phyloP scores from a whole-genome alignment of 2,113 vertebrate genomes.

The Bambusicola thoracicus region DNA sequence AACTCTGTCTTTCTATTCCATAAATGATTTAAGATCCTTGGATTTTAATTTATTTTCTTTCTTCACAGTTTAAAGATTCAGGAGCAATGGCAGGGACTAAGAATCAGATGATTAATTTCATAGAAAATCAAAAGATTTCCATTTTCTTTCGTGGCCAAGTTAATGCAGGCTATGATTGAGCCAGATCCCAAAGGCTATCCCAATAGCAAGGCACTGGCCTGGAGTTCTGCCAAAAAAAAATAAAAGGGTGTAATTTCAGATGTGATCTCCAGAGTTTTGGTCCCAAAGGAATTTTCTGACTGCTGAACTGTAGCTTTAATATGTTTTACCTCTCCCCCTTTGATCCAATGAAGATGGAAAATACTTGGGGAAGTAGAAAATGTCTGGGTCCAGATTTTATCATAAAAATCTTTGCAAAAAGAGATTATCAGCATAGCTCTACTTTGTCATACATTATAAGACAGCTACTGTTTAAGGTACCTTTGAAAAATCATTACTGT shows the following conservation, averaged over 20 bases:
- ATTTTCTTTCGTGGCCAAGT: background rate
- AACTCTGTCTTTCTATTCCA: background rate
- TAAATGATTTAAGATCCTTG: slow-evolving; percentile 8
- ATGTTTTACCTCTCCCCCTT: background rate
- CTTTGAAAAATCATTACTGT: background rate
- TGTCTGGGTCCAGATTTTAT: background rate
- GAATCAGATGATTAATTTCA: background rate
- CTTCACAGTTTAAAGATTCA: slow-evolving; percentile 21
- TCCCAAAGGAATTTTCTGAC: background rate
- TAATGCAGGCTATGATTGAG: background rate
- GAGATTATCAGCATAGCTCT: background rate
- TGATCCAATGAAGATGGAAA: background rate
- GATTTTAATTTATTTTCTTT: background rate
- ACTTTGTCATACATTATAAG: background rate
- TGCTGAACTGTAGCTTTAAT: background rate
- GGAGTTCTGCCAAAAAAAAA: background rate
- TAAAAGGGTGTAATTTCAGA: rapidly evolving
- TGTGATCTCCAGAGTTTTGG: background rate
- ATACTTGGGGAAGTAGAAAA: background rate
- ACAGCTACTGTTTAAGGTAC: background rate
- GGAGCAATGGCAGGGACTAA: background rate
- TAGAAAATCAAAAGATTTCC: background rate
- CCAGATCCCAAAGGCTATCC: background rate
- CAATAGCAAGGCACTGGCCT: background rate
- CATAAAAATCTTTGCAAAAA: background rate